Base-by-base conservation (phyloP, 2,888 invertebrate species). In the Muscina levida region DNA sequence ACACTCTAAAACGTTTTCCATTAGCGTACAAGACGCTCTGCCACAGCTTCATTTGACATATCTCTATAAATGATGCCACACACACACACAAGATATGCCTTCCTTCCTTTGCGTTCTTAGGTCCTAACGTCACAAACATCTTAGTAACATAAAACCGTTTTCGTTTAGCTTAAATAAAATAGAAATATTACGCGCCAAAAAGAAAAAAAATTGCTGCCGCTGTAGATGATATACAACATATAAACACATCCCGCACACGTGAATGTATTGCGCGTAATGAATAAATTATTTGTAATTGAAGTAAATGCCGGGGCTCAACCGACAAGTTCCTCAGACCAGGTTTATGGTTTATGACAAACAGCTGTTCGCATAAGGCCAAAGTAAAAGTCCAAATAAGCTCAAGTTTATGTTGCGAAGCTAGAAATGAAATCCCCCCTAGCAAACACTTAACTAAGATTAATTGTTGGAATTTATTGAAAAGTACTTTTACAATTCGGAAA, bases 201-300 rank as follows among this genome's bases (percentile, higher is more conserved):
- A 19, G 26, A 26, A 37, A 19, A 15, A 26, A 66, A 37, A 48
- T 48, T 15, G 19, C 17, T 59, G 17, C 15, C 11, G 10, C 17
- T 11, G 37, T 59, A 39, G 8, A 5, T 31, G 3, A 31, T 31
- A 59, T 39, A 17, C 59, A 15, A 59, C 59, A 24, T 37, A 48
- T 15, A 10, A 0, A 15, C 51, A 68, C n/a, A 31, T 31, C 31
- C 31, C 3, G 1, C 22, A 19, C 67, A 26, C 51, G 2, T 22
- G 22, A 46, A 51, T 42, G 42, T 53, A n/a, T n/a, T n/a, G n/a
- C n/a, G n/a, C n/a, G n/a, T n/a, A 56, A 68, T 68, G 68, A 56
- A 68, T 68, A 68, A 68, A 53, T 68, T 68, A 68, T 19, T 6
- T 22, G 51, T 22, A 67, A 51, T 44, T 51, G 19, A 42, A 15